Evolutionary conservation across 2,888 invertebrate genomes (phyloP).

Genomic region (Icerya purchasi): DNA sequence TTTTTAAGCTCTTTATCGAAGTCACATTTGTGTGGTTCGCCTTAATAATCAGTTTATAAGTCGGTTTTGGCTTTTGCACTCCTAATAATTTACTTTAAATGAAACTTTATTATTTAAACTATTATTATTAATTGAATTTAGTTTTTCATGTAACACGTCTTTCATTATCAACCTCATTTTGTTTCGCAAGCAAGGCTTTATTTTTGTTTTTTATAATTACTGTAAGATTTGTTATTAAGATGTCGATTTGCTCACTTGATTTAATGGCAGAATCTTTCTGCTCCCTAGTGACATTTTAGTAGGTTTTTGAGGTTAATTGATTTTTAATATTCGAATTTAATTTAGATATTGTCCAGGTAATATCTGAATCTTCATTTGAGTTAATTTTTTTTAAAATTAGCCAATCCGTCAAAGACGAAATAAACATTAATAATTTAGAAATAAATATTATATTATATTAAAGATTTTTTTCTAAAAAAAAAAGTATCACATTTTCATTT

Average conservation of each 20-base stretch:
- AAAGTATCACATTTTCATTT: no score
- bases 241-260: background rate
- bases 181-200: background rate
- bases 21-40: background rate
- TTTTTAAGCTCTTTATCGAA: background rate
- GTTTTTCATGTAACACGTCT: background rate
- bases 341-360: background rate
- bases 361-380: background rate
- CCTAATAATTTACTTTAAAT: background rate
- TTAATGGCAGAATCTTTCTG: background rate
- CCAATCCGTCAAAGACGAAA: background rate
- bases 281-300: background rate
- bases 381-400: background rate
- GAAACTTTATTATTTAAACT: background rate
- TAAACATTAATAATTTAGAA: no score
- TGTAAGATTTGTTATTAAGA: background rate
- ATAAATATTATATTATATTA: no score
- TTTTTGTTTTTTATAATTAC: background rate
- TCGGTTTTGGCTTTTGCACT: background rate
- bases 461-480: no score
- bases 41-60: background rate
- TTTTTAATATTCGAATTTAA: background rate
- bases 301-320: background rate
- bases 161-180: background rate
- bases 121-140: background rate